Conservation (phyloP, 2,113 vertebrate genomes). For the Etheostoma spectabile region DNA sequence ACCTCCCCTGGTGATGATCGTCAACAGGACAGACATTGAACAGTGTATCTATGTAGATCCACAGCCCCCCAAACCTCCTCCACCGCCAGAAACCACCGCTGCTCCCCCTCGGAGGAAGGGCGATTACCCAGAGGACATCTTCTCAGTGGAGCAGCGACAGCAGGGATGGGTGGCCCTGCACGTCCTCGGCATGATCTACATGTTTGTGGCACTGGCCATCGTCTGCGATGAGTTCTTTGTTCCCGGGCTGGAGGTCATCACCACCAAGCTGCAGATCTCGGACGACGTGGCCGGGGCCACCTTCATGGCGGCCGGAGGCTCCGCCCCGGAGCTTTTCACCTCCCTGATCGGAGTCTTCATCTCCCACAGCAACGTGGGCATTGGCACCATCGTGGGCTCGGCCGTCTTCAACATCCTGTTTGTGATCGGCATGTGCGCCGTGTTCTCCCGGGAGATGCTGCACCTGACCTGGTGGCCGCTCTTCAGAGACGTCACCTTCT, state of each 20-base stretch:
- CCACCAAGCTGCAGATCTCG: constrained; percentile 88
- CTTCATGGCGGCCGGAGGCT: constrained; percentile 96
- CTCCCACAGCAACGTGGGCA: constrained; percentile 94
- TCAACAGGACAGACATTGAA: constrained; percentile 80
- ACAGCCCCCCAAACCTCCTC: constrained; percentile 59
- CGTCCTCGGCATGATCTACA: constrained; percentile 90
- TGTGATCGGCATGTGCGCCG: constrained; percentile 94
- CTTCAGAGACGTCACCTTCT: constrained; percentile 93
- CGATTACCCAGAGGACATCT: constrained; percentile 90
- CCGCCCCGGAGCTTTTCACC: constrained; percentile 95
- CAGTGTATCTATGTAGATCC: constrained; percentile 87
- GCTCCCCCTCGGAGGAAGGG: constrained; percentile 73
- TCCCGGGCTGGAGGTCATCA: constrained; percentile 91
- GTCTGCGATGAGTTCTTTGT: constrained; percentile 97
- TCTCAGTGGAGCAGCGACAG: constrained; percentile 88
- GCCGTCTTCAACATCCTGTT: constrained; percentile 97
- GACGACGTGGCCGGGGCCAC: constrained; percentile 96
- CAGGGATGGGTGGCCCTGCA: constrained; percentile 91
- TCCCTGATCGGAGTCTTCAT: constrained; percentile 96
- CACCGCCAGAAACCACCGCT: constrained; percentile 28
- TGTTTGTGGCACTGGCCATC: constrained; percentile 94
- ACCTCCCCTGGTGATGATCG: constrained; percentile 51
- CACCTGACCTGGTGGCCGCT: constrained; percentile 96
- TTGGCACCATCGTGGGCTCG: constrained; percentile 95
- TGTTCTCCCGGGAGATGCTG: constrained; percentile 93